Percentiles rank a stretch among this genome's conserved stretches.
These are phyloP conservation scores for Aradophagus sp. DNA, from an alignment of 1,140 invertebrate species.

Conservation along the genomic window DNA sequence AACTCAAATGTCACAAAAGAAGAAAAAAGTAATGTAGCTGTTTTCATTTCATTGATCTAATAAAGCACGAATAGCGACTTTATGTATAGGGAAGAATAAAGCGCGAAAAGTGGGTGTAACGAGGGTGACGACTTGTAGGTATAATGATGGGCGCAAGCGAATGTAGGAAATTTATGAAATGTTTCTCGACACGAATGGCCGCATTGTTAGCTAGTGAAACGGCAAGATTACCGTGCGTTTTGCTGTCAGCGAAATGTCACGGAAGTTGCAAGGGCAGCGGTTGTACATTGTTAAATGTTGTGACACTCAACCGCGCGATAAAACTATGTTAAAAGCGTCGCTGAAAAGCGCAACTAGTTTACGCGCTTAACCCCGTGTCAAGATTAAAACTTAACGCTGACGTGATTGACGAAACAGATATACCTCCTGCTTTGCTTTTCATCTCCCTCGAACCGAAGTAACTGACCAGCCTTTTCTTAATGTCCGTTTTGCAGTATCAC, in stretches of 20 bases:
- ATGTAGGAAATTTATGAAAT: constrained; percentile 39
- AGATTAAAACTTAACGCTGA: constrained; percentile 48
- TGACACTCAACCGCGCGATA: constrained; percentile 42
- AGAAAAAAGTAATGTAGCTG: too few species aligned
- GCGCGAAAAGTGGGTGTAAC: too few species aligned
- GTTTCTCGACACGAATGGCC: constrained; percentile 42
- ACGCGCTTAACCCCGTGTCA: constrained; percentile 34
- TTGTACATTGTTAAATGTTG: constrained; percentile 51
- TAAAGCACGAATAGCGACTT: too few species aligned
- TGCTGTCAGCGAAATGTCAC: constrained; percentile 51
- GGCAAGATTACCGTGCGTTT: constrained; percentile 47
- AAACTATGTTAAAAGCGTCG: constrained; percentile 43
- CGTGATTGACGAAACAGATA: constrained; percentile 47
- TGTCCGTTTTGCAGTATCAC: too few species aligned
- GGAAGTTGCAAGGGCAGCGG: constrained; percentile 36
- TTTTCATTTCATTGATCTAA: too few species aligned
- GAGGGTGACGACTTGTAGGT: constrained; percentile 5
- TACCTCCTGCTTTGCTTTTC: too few species aligned
- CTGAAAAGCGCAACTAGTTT: constrained; percentile 32
- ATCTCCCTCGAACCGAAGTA: too few species aligned
- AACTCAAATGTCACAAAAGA: too few species aligned
- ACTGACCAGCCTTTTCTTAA: too few species aligned
- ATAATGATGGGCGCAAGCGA: constrained; percentile 7
- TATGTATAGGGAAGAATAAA: too few species aligned
- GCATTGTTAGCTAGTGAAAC: constrained; percentile 39